Base-by-base conservation (phyloP, 2,797 vertebrate species). In the Crenuchus spilurus region DNA sequence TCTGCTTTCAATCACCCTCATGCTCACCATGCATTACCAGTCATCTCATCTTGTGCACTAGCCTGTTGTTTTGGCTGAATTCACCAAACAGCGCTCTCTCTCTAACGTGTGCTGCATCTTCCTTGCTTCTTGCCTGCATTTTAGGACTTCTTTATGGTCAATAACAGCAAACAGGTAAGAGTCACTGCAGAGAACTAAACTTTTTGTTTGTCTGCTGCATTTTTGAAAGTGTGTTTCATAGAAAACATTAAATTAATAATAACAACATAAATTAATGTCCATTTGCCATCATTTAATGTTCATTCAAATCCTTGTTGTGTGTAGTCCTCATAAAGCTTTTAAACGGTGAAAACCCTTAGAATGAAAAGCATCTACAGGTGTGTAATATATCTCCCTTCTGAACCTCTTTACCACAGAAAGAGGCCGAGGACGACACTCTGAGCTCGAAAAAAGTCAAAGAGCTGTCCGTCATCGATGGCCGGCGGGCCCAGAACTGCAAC, bases 111-210 rank as follows among this genome's bases (percentile, higher is more conserved):
- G 91, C 91, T 75, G 85, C 90, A 82, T 94, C 90, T 94, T 93
- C 92, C 94, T 95, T 94, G 97, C 97, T 94, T 96, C 96, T 93
- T 93, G 94, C 94, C 90, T 95, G 95, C 92, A 66, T 95, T 91
- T 87, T 95, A 99, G 97, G 97, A 99, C 94, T 99, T 98, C 96
- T 97, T 97, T 95, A 91, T 94, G 94, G 95, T 94, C 94, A 95
- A 91, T 95, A 92, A 92, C 92, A 93, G 88, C 90, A 94, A 92
- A 82, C 94, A 95, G 94, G 94, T 96, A 91, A 94, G 94, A 86
- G 61, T 57, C 20, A 42, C 54, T 68, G 61, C 44, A 70, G 10
- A 70, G 11, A 67, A 75, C 66, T 85, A 31, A 80, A 71, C 39
- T 66, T 22, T 68, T 62, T 35, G 30, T 65, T 64, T 74, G 7